phyloP scores from a whole-genome alignment of 1,140 invertebrate genomes.

The Hycleus phaleratus region DNA sequence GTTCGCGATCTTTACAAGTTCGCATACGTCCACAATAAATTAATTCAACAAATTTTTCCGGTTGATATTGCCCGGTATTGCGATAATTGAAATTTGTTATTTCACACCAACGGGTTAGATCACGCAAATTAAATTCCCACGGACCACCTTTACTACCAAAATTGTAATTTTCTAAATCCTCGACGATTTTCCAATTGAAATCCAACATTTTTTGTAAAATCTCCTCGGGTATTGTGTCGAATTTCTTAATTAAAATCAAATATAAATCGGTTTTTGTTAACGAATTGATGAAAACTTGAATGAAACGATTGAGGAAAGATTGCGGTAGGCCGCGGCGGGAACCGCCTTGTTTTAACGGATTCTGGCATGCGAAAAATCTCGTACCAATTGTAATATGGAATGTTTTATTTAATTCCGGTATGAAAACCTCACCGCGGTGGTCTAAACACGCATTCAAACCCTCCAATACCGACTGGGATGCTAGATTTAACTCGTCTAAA shows the following conservation, averaged over 20 bases:
- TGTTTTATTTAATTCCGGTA: conserved; percentile 86
- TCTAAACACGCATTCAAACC: conserved; percentile 98
- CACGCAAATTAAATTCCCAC: conserved; percentile 96
- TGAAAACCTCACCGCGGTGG: conserved; percentile 92
- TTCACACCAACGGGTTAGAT: conserved; percentile 90
- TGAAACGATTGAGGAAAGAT: conserved; percentile 97
- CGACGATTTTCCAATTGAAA: conserved; percentile 69
- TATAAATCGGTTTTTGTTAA: conserved; percentile 70
- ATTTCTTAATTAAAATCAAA: conserved; percentile 51
- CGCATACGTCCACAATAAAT: conserved; percentile 80
- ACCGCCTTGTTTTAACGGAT: conserved; percentile 94
- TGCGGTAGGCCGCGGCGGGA: conserved; percentile 90
- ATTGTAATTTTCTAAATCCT: conserved; percentile 51
- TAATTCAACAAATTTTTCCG: conserved; percentile 50
- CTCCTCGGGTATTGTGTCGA: conserved; percentile 45
- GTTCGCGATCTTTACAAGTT: conserved; percentile 58
- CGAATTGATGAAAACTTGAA: conserved; percentile 86
- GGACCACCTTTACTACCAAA: conserved; percentile 77
- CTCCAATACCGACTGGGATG: conserved; percentile 96
- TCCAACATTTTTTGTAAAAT: conserved; percentile 66
- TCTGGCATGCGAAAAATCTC: conserved; percentile 95
- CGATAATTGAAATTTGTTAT: conserved; percentile 38
- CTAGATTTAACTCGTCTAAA: conserved; percentile 97
- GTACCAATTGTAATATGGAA: conserved; percentile 74
- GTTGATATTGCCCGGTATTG: conserved; percentile 16